These are phyloP conservation scores for Maccullochella peelii DNA, from an alignment of 2,113 vertebrate species.

Conservation along the genomic window DNA sequence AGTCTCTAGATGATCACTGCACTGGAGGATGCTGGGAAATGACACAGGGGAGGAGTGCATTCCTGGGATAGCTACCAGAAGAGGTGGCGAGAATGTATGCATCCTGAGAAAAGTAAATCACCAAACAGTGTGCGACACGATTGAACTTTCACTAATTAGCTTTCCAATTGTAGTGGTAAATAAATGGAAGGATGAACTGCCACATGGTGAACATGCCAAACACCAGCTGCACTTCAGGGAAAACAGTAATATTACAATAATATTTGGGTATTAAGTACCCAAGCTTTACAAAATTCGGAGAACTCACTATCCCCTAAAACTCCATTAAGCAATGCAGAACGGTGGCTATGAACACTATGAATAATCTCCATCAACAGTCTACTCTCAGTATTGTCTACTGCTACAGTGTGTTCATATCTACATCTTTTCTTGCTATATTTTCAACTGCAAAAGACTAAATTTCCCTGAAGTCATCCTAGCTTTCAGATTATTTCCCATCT, in stretches of 20 bases:
- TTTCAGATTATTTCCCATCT: not conserved
- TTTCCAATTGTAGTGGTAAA: not conserved
- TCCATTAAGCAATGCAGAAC: not conserved
- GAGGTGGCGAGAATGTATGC: not conserved
- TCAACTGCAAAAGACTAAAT: not conserved
- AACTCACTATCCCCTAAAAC: not conserved
- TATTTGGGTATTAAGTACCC: not conserved
- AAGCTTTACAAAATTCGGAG: not conserved
- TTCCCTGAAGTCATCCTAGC: not conserved
- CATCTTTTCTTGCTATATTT: not conserved
- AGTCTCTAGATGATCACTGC: conserved; percentile 50
- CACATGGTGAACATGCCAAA: not conserved
- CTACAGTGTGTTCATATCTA: too few species aligned
- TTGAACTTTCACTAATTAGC: not conserved
- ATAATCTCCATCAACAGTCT: too few species aligned
- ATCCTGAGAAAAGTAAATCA: conserved; percentile 2
- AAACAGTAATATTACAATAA: not conserved
- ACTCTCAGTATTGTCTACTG: not conserved
- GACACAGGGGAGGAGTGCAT: conserved; percentile 55
- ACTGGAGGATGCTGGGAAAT: conserved; percentile 51
- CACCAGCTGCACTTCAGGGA: not conserved
- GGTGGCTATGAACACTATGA: too few species aligned
- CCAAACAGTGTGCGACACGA: not conserved
- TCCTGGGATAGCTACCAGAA: conserved; percentile 57
- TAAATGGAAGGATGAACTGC: not conserved